Evolutionary conservation across 1,140 invertebrate species (phyloP), one percentile per base, ranked within the genome.

Genomic region (Drosophila mauritiana): DNA sequence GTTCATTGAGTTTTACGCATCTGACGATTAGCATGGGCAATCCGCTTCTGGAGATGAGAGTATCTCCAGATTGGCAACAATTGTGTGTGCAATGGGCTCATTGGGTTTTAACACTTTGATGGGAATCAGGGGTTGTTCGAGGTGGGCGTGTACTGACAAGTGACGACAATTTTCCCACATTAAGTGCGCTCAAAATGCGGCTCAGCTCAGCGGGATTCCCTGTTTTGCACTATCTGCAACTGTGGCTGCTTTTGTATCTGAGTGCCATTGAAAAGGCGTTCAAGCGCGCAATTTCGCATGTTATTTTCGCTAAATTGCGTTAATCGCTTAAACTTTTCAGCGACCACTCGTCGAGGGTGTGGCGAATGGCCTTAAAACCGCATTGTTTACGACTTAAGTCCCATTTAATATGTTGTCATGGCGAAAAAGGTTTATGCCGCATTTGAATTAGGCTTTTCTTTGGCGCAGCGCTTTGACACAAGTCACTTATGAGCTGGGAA

Each of bases 231-330:
- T 69, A 76, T 73, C 68, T 64, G 40, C 25, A 25, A 27, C 34
- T 36, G 46, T 55, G 45, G 7, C n/a, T 4, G n/a, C 31, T 45
- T 45, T 20, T n/a, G 11, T 61, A 51, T 61, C 22, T 37, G 54
- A 89, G 84, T 80, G 73, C 58, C 84, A 89, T 89, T 89, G 80
- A 89, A 58, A 80, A 80, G 62, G 84, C 73, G 84, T 89, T 84
- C 54, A 62, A 73, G 69, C 84, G 80, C 55, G 69, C 79, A 80
- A 89, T 89, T 89, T 89, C 62, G 72, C 80, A 78, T 89, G 80
- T 88, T 88, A 89, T 89, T 80, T 84, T 89, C 84, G 84, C 84
- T 89, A 89, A 89, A 89, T 89, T 89, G 84, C 84, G 68, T 84
- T 89, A 89, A 89, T 89, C 84, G 73, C 80, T 84, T 89, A 77